Conservation (phyloP, 2,888 invertebrate genomes). For the Agelastica alni region DNA sequence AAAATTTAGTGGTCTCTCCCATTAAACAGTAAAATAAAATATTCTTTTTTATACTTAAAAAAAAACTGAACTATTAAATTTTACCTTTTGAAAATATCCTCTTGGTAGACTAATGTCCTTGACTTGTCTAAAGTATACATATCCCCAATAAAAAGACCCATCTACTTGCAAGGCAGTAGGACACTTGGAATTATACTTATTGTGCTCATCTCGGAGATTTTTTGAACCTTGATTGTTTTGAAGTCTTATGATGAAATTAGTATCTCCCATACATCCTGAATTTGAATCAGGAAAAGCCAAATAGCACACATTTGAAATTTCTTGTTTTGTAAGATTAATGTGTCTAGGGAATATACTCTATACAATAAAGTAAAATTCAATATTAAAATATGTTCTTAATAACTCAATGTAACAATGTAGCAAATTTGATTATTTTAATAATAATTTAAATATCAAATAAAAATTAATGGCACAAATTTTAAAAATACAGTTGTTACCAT, state of each 20-base stretch:
- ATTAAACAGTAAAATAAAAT: too few species aligned
- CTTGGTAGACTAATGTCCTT: conserved; percentile 88
- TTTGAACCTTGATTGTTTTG: conserved; percentile 67
- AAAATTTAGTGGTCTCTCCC: too few species aligned
- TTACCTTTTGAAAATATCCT: conserved; percentile 97
- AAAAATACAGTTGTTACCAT: too few species aligned
- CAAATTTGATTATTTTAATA: too few species aligned
- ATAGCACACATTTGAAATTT: conserved; percentile 94
- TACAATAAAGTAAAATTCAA: conserved; percentile 36
- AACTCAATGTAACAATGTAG: too few species aligned
- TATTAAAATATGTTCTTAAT: too few species aligned
- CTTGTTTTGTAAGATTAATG: conserved; percentile 78
- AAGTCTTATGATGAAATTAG: conserved; percentile 93
- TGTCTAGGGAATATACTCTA: conserved; percentile 82
- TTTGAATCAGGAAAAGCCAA: conserved; percentile 99
- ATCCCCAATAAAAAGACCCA: conserved; percentile 90
- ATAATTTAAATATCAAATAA: too few species aligned
- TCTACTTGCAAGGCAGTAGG: conserved; percentile 80
- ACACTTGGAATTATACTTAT: conserved; percentile 76
- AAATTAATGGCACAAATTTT: too few species aligned
- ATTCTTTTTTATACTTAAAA: too few species aligned
- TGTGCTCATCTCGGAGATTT: conserved; percentile 62
- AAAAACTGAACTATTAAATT: too few species aligned
- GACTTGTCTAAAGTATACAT: conserved; percentile 97
- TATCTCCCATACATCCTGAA: conserved; percentile 98